phyloP scores from a whole-genome alignment of 2,888 invertebrate genomes.

The Seira sanloemensis region DNA sequence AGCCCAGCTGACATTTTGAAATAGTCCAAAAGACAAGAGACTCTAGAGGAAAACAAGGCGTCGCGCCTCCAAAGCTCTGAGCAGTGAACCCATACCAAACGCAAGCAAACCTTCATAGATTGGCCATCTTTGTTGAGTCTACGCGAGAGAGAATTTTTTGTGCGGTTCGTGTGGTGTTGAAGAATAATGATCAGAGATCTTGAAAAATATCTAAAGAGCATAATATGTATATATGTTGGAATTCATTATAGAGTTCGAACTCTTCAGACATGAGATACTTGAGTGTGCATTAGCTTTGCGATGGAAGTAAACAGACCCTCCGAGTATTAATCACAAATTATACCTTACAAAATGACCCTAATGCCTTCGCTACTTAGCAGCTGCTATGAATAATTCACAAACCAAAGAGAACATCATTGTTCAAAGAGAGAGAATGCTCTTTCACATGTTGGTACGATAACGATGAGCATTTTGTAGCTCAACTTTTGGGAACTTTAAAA shows the following conservation, averaged over 20 bases:
- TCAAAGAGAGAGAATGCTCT: neutral
- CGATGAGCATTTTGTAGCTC: neutral
- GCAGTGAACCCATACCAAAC: neutral
- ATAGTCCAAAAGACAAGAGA: constrained; percentile 24
- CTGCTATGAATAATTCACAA: constrained; percentile 65
- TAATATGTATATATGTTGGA: neutral
- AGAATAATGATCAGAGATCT: constrained; percentile 55
- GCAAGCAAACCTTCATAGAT: neutral
- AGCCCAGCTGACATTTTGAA: constrained; percentile 47
- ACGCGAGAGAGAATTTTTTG: neutral
- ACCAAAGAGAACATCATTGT: constrained; percentile 5
- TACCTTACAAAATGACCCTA: constrained; percentile 64
- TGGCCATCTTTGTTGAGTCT: neutral
- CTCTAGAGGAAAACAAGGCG: neutral
- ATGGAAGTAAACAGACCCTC: constrained; percentile 59
- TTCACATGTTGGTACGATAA: neutral
- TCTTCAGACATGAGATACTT: neutral
- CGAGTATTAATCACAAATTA: constrained; percentile 63
- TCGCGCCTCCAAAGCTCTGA: too few species aligned
- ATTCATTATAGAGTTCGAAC: neutral
- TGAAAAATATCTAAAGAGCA: neutral
- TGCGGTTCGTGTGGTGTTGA: constrained; percentile 18
- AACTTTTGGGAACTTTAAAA: neutral
- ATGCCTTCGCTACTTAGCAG: constrained; percentile 64
- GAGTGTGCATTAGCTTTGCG: constrained; percentile 17